Conservation (phyloP, 2,113 vertebrate genomes). For the Pelecanoides urinatrix region DNA sequence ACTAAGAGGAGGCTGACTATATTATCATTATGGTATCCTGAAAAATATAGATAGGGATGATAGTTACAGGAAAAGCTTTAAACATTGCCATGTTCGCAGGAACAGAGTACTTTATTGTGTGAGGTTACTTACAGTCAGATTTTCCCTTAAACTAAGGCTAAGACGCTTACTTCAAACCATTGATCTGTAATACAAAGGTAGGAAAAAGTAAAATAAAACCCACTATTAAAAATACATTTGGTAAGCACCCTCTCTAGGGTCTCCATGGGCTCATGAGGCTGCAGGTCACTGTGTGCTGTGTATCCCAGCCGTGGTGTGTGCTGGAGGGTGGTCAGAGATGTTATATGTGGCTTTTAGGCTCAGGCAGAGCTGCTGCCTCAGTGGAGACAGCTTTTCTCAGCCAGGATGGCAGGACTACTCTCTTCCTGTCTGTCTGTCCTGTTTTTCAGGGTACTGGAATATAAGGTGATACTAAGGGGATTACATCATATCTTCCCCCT, state of each 20-base stretch:
- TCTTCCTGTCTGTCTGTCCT: neutral
- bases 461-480: neutral
- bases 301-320: neutral
- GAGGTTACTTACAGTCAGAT: neutral
- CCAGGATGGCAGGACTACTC: neutral
- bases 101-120: neutral
- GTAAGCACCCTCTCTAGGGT: neutral
- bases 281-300: neutral
- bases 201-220: neutral
- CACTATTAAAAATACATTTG: neutral
- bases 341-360: neutral
- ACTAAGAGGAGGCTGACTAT: neutral
- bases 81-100: fast-evolving
- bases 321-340: neutral
- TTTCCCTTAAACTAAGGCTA: neutral
- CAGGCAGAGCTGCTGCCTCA: neutral
- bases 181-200: neutral
- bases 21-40: neutral
- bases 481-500: neutral
- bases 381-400: neutral
- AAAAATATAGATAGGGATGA: neutral
- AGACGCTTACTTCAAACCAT: neutral
- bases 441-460: neutral
- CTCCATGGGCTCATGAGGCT: neutral
- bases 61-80: neutral